Conservation (phyloP, 2,113 vertebrate genomes). For the Forbesichthys agassizii region DNA sequence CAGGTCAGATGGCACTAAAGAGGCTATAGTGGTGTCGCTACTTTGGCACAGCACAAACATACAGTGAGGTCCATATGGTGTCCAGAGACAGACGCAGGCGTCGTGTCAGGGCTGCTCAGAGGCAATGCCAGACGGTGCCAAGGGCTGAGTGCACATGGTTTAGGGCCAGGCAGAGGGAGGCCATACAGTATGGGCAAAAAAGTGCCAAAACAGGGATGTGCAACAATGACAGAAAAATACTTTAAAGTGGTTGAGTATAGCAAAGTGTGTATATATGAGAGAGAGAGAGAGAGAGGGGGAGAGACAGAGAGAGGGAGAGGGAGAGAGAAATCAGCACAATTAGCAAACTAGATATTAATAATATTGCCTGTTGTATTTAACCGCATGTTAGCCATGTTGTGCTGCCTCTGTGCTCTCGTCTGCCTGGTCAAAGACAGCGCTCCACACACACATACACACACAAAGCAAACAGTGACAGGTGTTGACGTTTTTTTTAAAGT, state of each 20-base stretch:
- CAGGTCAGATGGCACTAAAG: conserved; percentile 45
- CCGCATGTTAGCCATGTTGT: background rate
- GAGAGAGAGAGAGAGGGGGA: background rate
- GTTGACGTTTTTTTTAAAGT: too few relatives aligned
- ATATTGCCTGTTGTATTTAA: conserved; percentile 34
- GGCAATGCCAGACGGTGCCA: conserved; percentile 36
- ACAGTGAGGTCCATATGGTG: conserved; percentile 68
- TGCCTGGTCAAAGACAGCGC: too few relatives aligned
- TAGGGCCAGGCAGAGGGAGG: conserved; percentile 25
- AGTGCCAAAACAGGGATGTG: background rate
- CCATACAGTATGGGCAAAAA: background rate
- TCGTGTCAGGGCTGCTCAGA: conserved; percentile 31
- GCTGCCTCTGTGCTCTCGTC: background rate
- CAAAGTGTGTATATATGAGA: background rate
- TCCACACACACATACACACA: too few relatives aligned
- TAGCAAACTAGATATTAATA: conserved; percentile 10
- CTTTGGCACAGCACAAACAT: conserved; percentile 25
- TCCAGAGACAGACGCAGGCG: conserved; percentile 41
- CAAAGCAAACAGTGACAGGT: too few relatives aligned
- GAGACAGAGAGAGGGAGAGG: background rate
- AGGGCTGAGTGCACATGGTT: conserved; percentile 31
- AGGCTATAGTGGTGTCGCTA: background rate
- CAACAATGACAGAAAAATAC: background rate
- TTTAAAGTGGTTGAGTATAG: background rate
- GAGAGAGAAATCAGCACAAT: conserved; percentile 17